Conservation (phyloP, 2,888 invertebrate species). For the Crocallis elinguaria region DNA sequence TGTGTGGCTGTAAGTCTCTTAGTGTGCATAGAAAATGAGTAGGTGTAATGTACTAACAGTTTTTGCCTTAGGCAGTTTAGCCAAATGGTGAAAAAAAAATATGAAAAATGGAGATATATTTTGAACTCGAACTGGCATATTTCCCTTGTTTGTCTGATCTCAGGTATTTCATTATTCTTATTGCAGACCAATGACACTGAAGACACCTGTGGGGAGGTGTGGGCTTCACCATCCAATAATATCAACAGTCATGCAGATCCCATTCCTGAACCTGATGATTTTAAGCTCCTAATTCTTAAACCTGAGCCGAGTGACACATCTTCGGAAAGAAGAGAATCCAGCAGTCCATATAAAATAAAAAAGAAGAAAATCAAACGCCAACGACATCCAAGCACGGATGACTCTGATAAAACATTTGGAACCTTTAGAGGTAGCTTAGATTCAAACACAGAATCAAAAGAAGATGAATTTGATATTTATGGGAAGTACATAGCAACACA, state of each 20-base stretch:
- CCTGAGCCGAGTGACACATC: conserved; percentile 49
- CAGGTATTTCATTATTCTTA: not conserved
- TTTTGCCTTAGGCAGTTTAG: no score
- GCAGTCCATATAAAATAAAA: conserved; percentile 44
- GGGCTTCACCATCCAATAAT: conserved; percentile 40
- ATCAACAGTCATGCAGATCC: conserved; percentile 45
- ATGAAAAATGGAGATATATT: no score
- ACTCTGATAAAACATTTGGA: conserved; percentile 48
- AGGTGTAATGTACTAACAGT: no score
- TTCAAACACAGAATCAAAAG: conserved; percentile 48
- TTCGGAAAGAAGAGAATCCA: conserved; percentile 30
- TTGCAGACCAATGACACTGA: conserved; percentile 40
- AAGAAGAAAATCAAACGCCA: conserved; percentile 58
- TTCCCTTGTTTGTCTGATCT: no score
- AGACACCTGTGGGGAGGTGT: conserved; percentile 44
- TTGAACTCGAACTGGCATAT: no score
- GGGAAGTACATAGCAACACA: conserved; percentile 77
- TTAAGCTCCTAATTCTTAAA: conserved; percentile 51
- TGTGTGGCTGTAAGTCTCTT: no score
- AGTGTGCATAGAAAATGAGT: no score
- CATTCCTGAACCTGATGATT: conserved; percentile 49
- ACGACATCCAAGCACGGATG: conserved; percentile 51
- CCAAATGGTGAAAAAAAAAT: no score
- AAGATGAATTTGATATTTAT: conserved; percentile 79
- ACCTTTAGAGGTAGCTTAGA: conserved; percentile 46